phyloP scores from a whole-genome alignment of 2,888 invertebrate genomes.

The Drosophila colorata region DNA sequence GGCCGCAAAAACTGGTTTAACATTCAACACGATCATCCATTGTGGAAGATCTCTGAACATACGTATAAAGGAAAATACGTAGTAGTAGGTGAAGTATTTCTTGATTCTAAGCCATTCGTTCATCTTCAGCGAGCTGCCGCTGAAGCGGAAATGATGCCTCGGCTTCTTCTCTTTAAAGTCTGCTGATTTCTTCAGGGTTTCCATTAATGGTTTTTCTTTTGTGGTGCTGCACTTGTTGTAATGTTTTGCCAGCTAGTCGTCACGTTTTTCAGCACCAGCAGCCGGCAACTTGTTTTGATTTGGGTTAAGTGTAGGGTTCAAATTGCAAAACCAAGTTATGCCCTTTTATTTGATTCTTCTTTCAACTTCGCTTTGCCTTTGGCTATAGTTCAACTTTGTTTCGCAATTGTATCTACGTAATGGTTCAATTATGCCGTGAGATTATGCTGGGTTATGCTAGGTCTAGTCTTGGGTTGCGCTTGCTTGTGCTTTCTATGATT shows the following conservation, averaged over 20 bases:
- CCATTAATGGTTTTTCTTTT: slow-evolving; percentile 27
- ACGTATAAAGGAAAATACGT: neutral
- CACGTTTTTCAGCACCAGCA: slow-evolving; percentile 62
- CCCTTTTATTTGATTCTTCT: slow-evolving; percentile 4
- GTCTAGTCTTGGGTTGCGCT: neutral
- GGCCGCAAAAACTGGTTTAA: slow-evolving; percentile 75
- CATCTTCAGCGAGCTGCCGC: slow-evolving; percentile 70
- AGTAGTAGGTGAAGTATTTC: slow-evolving; percentile 7
- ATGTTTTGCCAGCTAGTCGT: slow-evolving; percentile 31
- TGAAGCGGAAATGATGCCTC: slow-evolving; percentile 73
- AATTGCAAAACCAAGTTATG: slow-evolving; percentile 36
- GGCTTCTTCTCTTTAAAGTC: slow-evolving; percentile 30
- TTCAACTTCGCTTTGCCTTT: slow-evolving; percentile 3
- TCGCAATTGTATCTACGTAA: slow-evolving; percentile 35
- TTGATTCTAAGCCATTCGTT: slow-evolving; percentile 74
- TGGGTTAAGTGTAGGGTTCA: slow-evolving; percentile 75
- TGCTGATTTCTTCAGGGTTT: slow-evolving; percentile 43
- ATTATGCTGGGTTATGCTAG: neutral
- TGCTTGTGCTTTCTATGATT: neutral
- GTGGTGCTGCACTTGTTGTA: slow-evolving; percentile 50
- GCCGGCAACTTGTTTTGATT: slow-evolving; percentile 61
- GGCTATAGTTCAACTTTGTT: slow-evolving; percentile 23
- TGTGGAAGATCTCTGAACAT: neutral
- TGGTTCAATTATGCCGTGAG: slow-evolving; percentile 32
- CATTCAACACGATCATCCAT: slow-evolving; percentile 48